Percentiles rank a stretch among this genome's conserved stretches.
Evolutionary conservation across 1,140 invertebrate genomes (phyloP).

Genomic region (Bactericera cockerelli): DNA sequence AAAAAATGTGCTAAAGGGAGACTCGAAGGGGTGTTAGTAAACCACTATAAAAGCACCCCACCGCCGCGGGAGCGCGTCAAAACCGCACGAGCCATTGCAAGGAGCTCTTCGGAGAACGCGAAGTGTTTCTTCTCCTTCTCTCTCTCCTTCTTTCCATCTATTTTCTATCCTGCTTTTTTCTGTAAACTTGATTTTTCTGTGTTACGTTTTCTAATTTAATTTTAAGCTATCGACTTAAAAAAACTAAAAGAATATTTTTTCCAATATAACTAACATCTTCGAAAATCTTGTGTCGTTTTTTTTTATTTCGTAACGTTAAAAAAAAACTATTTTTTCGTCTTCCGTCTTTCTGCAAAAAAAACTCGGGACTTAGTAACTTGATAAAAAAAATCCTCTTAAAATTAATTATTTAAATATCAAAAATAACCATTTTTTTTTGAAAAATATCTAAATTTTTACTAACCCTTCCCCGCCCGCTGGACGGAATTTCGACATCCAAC

Average conservation of each 20-base stretch:
- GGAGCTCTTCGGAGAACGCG: background rate
- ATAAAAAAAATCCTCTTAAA: no score
- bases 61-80: background rate
- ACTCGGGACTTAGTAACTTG: background rate
- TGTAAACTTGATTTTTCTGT: no score
- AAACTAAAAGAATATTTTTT: background rate
- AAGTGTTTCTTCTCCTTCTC: background rate
- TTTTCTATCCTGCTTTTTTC: background rate
- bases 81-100: background rate
- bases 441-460: no score
- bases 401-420: no score
- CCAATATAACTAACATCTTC: background rate
- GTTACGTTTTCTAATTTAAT: no score
- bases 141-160: background rate
- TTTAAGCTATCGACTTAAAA: no score
- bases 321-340: background rate
- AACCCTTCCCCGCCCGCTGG: no score
- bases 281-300: background rate
- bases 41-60: background rate
- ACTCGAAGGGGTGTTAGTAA: background rate
- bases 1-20: slow-evolving; percentile 2
- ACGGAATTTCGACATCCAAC: no score
- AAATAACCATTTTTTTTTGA: no score
- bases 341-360: background rate
- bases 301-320: background rate